Base-by-base conservation (phyloP, 2,113 vertebrate genomes). In the Anseranas semipalmata region DNA sequence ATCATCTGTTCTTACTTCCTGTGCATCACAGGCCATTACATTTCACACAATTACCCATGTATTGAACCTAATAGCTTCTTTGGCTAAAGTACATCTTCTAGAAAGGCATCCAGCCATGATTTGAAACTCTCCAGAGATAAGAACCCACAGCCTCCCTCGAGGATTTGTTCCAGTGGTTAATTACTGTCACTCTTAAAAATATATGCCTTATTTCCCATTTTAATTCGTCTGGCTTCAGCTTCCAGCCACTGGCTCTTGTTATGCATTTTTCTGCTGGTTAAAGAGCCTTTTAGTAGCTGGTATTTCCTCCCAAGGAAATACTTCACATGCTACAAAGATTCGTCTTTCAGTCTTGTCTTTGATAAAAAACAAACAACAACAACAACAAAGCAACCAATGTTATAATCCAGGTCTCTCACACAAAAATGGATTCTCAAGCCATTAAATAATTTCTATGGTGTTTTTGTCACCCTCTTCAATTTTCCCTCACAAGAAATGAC, bases 11-110 rank as follows among this genome's bases (percentile, higher is more conserved):
- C 84, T 93, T 82, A 52, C 85, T 95, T 92, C 86, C 94, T 90
- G 74, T 90, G 37, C 87, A 91, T 89, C 94, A 95, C 92, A 97
- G 91, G 62, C 92, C 92, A 93, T 95, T 96, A 85, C 94, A 91
- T 95, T 90, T 95, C 91, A 94, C 62, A 68, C 95, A 89, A 89
- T 96, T 95, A 94, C 81, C 84, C 84, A 89, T 52, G 81, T 76
- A 82, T 85, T 87, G 94, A 96, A 90, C 93, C 77, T 95, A 97
- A 96, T 85, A 91, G 95, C 50, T 67, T 96, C 89, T 87, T 80
- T 90, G 87, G 93, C 87, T 76, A 77, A 95, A 94, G 94, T 48
- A 89, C 77, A 10, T 89, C 77, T 92, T 90, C 84, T 59, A 89
- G 82, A 95, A 94, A 93, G 59, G 84, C 87, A 97, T 76, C 66